phyloP scores from a whole-genome alignment of 2,888 invertebrate species.

The Alviniconcha strummeri region DNA sequence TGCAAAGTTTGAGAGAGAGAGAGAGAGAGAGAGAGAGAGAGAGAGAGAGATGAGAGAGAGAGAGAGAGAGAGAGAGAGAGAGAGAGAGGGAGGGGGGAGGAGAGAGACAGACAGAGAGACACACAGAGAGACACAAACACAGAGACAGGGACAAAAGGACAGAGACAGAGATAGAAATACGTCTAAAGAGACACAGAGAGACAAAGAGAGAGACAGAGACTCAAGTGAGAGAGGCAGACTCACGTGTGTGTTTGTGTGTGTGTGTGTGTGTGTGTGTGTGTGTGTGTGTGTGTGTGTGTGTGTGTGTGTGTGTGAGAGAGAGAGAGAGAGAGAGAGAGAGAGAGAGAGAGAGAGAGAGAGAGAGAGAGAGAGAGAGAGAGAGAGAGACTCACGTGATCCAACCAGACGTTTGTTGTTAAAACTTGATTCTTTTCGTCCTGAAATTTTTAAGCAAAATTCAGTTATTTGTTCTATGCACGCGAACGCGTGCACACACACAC shows the following conservation, averaged over 20 bases:
- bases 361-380: neutral
- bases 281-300: too few relatives aligned
- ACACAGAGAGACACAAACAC: neutral
- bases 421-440: conserved; percentile 73
- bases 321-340: neutral
- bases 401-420: conserved; percentile 71
- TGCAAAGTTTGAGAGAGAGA: neutral
- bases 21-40: neutral
- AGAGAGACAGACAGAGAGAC: neutral
- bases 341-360: neutral
- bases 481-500: neutral
- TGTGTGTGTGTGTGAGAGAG: too few relatives aligned
- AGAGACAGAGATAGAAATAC: too few relatives aligned
- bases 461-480: neutral
- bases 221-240: too few relatives aligned
- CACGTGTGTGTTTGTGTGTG: too few relatives aligned
- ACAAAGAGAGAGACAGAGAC: too few relatives aligned
- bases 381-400: conserved; percentile 66
- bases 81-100: too few relatives aligned
- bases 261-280: too few relatives aligned
- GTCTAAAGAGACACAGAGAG: too few relatives aligned
- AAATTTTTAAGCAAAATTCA: conserved; percentile 1
- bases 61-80: neutral
- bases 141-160: neutral
- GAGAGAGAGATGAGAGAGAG: neutral